These are phyloP conservation scores for Acronicta psi DNA, from an alignment of 2,888 invertebrate species.

Conservation along the genomic window DNA sequence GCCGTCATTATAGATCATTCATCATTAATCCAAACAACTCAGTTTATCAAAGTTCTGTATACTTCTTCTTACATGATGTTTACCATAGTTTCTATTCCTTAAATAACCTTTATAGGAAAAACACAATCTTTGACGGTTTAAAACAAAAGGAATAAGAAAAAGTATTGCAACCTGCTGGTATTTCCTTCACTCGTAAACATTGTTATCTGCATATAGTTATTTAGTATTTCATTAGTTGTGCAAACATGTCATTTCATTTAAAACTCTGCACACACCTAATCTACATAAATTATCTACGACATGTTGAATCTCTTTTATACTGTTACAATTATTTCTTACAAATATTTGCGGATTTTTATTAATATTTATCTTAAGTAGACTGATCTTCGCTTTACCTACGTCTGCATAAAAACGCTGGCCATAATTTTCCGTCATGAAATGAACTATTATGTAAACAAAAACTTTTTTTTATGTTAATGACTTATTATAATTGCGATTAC, in stretches of 20 bases:
- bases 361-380: conserved; percentile 12
- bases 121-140: conserved; percentile 10
- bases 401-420: not conserved
- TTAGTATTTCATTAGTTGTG: conserved; percentile 55
- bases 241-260: conserved; percentile 72
- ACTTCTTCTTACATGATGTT: conserved; percentile 20
- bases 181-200: conserved; percentile 32
- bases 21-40: conserved; percentile 78
- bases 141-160: conserved; percentile 30
- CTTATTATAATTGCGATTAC: no score
- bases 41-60: conserved; percentile 57
- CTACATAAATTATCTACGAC: conserved; percentile 64
- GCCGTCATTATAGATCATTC: conserved; percentile 69
- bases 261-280: conserved; percentile 58
- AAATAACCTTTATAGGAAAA: conserved; percentile 33
- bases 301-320: conserved; percentile 59
- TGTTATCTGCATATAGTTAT: conserved; percentile 48
- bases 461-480: no score
- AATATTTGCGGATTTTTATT: conserved; percentile 53
- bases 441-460: no score
- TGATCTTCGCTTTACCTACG: conserved; percentile 1
- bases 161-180: conserved; percentile 11
- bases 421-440: not conserved
- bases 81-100: conserved; percentile 25
- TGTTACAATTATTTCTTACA: conserved; percentile 48